Conservation (phyloP, 1,140 invertebrate species). For the Pteromalus puparum region DNA sequence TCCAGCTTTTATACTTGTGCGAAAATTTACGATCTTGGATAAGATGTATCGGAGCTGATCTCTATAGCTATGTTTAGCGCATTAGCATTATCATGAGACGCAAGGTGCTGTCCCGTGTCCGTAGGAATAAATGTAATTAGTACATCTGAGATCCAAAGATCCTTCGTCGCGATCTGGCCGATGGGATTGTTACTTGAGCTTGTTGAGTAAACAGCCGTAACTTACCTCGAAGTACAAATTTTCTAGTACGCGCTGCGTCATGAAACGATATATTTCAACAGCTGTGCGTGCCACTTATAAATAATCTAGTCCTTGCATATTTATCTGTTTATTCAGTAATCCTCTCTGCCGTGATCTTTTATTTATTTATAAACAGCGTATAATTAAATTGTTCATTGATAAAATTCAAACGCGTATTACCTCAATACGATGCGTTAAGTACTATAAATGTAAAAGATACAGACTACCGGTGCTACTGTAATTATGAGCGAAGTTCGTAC, state of each 20-base stretch:
- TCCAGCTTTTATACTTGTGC: not conserved
- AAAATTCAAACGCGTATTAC: no score
- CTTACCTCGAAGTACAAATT: slow-evolving; percentile 20
- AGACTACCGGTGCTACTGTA: no score
- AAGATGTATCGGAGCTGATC: not conserved
- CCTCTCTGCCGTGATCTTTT: not conserved
- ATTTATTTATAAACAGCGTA: no score
- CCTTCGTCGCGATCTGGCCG: not conserved
- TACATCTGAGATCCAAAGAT: slow-evolving; percentile 27
- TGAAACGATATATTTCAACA: slow-evolving; percentile 37
- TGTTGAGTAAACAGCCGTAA: slow-evolving; percentile 27
- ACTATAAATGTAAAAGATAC: no score
- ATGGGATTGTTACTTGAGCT: slow-evolving; percentile 23
- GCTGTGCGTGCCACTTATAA: not conserved
- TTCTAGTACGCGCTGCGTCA: slow-evolving; percentile 21
- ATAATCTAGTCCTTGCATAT: slow-evolving; percentile 1
- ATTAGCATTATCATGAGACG: not conserved
- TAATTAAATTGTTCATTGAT: no score
- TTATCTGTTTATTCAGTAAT: not conserved
- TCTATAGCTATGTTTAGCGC: not conserved
- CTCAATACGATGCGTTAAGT: no score
- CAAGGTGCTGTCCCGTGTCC: not conserved
- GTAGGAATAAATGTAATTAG: slow-evolving; percentile 14
- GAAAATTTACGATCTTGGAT: not conserved
- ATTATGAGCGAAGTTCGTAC: no score